A percentile compares a stretch with the other conserved stretches of the same genome.
Conservation (phyloP, 2,888 invertebrate genomes). For the Acrocyrtus sp. region DNA sequence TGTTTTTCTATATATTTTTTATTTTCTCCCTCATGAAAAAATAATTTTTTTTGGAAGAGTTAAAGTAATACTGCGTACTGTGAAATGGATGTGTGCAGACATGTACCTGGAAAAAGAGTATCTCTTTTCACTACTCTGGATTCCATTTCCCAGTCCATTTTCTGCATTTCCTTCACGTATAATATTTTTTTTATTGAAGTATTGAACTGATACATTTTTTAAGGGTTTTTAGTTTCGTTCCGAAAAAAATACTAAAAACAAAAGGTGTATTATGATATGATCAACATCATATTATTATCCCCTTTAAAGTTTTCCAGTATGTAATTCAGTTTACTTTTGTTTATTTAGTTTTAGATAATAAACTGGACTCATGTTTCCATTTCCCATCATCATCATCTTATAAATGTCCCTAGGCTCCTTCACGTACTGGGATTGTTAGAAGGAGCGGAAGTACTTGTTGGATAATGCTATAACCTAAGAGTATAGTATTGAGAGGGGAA, state of each 20-base stretch:
- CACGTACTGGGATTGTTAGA: slow-evolving; percentile 24
- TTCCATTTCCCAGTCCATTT: too few species aligned
- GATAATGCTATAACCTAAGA: too few species aligned
- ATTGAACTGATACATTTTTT: too few species aligned
- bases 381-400: slow-evolving; percentile 26
- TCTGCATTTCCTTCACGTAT: too few species aligned
- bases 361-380: slow-evolving; percentile 18
- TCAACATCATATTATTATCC: slow-evolving; percentile 27
- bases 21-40: not conserved
- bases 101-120: too few species aligned
- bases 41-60: too few species aligned
- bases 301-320: slow-evolving; percentile 36
- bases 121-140: too few species aligned
- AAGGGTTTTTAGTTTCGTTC: too few species aligned
- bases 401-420: slow-evolving; percentile 43
- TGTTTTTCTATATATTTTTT: slow-evolving; percentile 1
- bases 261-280: slow-evolving; percentile 17
- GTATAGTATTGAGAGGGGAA: slow-evolving; percentile 26
- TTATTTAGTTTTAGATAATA: slow-evolving; percentile 49
- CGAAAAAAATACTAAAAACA: slow-evolving; percentile 3
- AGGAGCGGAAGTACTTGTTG: slow-evolving; percentile 34
- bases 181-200: too few species aligned
- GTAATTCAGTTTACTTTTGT: slow-evolving; percentile 49
- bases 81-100: too few species aligned
- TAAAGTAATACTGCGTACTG: too few species aligned